Evolutionary conservation across 2,113 vertebrate genomes (phyloP).

Genomic region (Trematomus loennbergii): DNA sequence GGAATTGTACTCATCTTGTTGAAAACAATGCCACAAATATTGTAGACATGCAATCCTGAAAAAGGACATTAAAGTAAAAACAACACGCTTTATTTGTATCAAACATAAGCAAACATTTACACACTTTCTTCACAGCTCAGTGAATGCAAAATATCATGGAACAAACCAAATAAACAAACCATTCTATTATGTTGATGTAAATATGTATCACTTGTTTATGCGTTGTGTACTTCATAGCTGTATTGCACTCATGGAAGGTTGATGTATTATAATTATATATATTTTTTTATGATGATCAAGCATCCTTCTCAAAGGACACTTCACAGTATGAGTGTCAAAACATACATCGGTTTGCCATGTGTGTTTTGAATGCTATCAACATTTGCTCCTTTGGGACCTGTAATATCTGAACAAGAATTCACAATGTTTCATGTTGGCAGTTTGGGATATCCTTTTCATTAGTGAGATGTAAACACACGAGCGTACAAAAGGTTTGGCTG

Average conservation of each 20-base stretch:
- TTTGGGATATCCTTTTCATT: slow-evolving; percentile 2
- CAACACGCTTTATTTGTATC: slow-evolving; percentile 64
- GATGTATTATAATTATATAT: not conserved
- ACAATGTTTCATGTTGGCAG: not conserved
- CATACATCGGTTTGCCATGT: slow-evolving; percentile 1
- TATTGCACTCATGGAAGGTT: not conserved
- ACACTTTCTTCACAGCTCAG: slow-evolving; percentile 44
- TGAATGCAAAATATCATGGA: slow-evolving; percentile 37
- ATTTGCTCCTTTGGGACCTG: slow-evolving; percentile 27
- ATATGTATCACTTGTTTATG: not conserved
- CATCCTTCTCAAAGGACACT: slow-evolving; percentile 32
- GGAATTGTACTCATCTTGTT: not conserved
- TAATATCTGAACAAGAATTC: not conserved
- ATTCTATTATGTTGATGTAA: not conserved
- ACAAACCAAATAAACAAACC: slow-evolving; percentile 14
- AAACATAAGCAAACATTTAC: slow-evolving; percentile 47
- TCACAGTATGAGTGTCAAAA: slow-evolving; percentile 63
- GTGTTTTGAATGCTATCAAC: slow-evolving; percentile 35
- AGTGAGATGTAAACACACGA: slow-evolving; percentile 20
- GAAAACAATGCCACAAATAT: not conserved
- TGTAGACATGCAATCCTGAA: not conserved
- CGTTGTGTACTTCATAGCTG: not conserved
- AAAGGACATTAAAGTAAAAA: slow-evolving; percentile 46
- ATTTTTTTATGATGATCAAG: not conserved
- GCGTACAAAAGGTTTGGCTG: slow-evolving; percentile 6